Evolutionary conservation across 2,888 invertebrate genomes (phyloP).

Genomic region (Trisateles emortualis): DNA sequence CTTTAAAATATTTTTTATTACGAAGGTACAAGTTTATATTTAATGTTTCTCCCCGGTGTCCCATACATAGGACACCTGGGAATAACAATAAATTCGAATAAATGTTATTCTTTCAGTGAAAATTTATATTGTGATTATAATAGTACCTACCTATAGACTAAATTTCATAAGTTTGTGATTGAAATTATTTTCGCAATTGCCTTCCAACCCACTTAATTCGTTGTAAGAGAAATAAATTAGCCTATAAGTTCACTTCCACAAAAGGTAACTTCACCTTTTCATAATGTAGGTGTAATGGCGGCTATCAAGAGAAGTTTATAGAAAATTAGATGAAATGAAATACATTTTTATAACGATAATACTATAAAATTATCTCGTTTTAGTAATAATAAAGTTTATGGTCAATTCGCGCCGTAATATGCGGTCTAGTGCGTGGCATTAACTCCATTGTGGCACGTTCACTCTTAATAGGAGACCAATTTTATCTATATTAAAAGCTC

Average conservation of each 20-base stretch:
- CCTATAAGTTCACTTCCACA: neutral
- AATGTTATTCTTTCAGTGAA: too few species aligned
- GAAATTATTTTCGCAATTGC: neutral
- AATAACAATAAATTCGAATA: too few species aligned
- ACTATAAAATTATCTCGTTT: conserved; percentile 36
- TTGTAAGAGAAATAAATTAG: neutral
- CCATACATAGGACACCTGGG: too few species aligned
- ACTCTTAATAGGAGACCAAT: conserved; percentile 11
- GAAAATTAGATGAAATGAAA: conserved; percentile 36
- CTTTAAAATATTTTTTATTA: too few species aligned
- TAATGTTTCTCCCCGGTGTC: too few species aligned
- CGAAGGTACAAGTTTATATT: too few species aligned
- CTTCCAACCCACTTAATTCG: neutral
- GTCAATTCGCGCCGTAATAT: conserved; percentile 29
- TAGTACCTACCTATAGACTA: too few species aligned
- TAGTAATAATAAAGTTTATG: conserved; percentile 41
- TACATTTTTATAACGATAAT: conserved; percentile 29
- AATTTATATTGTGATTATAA: too few species aligned
- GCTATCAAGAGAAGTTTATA: conserved; percentile 20
- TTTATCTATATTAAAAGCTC: conserved; percentile 12
- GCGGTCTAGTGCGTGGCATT: conserved; percentile 13
- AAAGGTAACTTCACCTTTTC: conserved; percentile 5
- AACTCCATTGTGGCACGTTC: conserved; percentile 19
- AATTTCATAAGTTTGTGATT: too few species aligned
- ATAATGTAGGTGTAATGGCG: conserved; percentile 9